Conservation (phyloP, 2,797 vertebrate species). For the Mormyrops boulengeri region DNA sequence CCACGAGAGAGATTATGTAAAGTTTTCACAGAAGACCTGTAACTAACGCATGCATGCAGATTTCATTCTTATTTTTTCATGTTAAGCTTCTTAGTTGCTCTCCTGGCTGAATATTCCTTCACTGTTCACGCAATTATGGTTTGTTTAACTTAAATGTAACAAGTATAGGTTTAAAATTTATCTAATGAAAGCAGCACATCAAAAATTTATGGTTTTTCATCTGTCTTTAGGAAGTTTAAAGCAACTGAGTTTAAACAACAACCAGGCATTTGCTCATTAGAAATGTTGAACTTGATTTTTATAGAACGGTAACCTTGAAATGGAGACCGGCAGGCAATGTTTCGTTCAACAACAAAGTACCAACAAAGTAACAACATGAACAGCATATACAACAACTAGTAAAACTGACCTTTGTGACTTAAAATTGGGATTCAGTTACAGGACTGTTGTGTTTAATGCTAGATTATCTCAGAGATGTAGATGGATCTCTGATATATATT, state of each 20-base stretch:
- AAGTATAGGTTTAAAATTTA: background rate
- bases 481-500: background rate
- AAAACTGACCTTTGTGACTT: background rate
- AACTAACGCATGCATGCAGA: background rate
- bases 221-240: background rate
- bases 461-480: background rate
- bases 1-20: background rate
- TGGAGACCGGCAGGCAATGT: background rate
- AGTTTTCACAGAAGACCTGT: background rate
- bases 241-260: background rate
- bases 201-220: background rate
- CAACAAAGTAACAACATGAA: background rate
- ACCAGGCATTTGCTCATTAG: background rate
- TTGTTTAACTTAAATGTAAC: background rate
- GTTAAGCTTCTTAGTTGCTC: background rate
- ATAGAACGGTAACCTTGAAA: background rate
- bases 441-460: background rate
- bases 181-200: background rate
- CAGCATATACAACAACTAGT: background rate
- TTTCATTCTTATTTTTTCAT: background rate
- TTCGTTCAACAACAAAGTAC: background rate
- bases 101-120: background rate
- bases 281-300: background rate
- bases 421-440: background rate
- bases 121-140: background rate